Evolutionary conservation across 2,113 vertebrate genomes (phyloP).

Genomic region (Benitochromis conjunctus): DNA sequence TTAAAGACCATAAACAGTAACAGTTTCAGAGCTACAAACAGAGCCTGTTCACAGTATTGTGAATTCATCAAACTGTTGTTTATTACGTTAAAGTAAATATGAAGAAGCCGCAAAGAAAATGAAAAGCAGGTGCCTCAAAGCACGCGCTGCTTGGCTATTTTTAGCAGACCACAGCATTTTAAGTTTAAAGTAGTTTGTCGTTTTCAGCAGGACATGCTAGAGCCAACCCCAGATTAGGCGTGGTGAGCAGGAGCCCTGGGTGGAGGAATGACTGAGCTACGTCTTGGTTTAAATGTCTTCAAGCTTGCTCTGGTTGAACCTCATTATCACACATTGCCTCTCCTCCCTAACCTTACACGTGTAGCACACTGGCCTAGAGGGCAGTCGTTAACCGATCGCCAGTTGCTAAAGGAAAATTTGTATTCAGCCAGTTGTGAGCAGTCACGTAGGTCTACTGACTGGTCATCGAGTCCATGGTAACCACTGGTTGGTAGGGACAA

Average conservation of each 20-base stretch:
- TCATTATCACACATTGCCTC: background rate
- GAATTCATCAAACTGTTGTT: background rate
- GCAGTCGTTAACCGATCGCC: background rate
- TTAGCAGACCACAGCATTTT: background rate
- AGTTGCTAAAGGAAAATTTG: too few species aligned
- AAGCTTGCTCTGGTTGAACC: background rate
- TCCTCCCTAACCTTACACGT: background rate
- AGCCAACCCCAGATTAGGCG: constrained; percentile 34
- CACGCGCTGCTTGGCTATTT: background rate
- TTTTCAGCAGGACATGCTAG: background rate
- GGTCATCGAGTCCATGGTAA: fast-evolving
- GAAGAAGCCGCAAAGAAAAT: constrained; percentile 9
- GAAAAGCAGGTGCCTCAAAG: constrained; percentile 12
- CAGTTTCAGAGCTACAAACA: background rate
- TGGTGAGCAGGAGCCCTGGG: background rate
- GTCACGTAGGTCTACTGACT: fast-evolving
- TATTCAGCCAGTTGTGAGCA: background rate
- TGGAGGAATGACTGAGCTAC: background rate
- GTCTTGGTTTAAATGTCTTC: constrained; percentile 1
- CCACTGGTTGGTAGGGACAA: background rate
- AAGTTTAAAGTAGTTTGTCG: background rate
- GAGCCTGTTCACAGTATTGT: background rate
- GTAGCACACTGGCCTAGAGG: background rate
- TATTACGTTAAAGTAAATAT: constrained; percentile 13
- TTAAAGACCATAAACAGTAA: background rate